Evolutionary conservation across 1,140 invertebrate genomes (phyloP).

Genomic region (Drosophila seguyi): DNA sequence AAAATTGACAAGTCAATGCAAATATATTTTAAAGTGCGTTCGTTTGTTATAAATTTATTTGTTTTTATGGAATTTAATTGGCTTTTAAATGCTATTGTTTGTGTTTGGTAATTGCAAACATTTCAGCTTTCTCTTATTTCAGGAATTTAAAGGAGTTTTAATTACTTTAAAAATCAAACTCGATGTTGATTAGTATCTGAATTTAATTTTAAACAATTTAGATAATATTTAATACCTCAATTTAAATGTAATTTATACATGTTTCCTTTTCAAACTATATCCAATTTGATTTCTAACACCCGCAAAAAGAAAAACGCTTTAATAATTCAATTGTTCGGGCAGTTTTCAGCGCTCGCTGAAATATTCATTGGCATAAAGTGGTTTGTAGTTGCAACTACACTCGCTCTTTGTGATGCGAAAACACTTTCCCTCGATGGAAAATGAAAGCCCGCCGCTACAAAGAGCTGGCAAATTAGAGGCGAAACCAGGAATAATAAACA

Average conservation of each 20-base stretch:
- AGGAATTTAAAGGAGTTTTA: neutral
- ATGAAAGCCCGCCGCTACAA: constrained; percentile 29
- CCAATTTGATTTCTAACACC: constrained; percentile 5
- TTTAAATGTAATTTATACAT: neutral
- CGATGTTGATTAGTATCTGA: neutral
- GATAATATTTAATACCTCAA: neutral
- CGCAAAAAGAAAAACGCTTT: neutral
- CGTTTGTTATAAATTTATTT: constrained; percentile 10
- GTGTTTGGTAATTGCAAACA: neutral
- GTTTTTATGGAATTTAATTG: constrained; percentile 2
- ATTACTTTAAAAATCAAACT: neutral
- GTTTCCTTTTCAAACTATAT: too few species aligned
- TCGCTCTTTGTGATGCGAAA: constrained; percentile 20
- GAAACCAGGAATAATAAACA: constrained; percentile 41
- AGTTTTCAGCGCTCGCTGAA: neutral
- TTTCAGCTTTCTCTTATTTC: neutral
- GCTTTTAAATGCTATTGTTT: constrained; percentile 1
- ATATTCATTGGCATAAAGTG: constrained; percentile 15
- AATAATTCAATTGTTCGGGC: constrained; percentile 13
- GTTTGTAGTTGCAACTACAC: constrained; percentile 5
- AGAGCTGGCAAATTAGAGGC: constrained; percentile 32
- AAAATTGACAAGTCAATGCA: constrained; percentile 17
- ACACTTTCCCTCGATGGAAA: constrained; percentile 25
- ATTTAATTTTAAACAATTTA: neutral
- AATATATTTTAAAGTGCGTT: neutral